Base-by-base conservation (phyloP, 2,888 invertebrate genomes). In the Drosophila nigritarsus region DNA sequence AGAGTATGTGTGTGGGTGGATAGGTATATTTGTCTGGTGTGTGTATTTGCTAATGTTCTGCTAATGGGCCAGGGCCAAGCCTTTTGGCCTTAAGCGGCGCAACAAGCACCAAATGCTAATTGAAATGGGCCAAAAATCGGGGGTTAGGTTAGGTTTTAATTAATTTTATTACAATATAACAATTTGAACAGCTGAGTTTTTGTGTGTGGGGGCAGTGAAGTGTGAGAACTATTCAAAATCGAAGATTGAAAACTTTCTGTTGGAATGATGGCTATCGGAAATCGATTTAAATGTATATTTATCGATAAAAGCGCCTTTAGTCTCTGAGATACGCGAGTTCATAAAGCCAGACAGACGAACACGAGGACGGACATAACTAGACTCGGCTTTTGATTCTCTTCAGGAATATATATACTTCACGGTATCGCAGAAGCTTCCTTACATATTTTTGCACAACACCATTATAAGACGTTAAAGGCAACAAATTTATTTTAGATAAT, bases 51-150 rank as follows among this genome's bases (percentile, higher is more conserved):
- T 61, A 73, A 73, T 73, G 59, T 63, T 59, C 49, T 38, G 61
- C 42, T 73, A 58, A 74, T 68, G 51, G 51, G 64, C 40, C 61
- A 51, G 53, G 62, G 63, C 32, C 54, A 65, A 59, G 42, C 4
- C 18, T 65, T 60, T 74, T 63, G 71, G 65, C 65, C 73, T 78
- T 78, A 68, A 36, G 40, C 53, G 34, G 20, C 45, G 59, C 78
- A 64, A 67, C 61, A 63, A 45, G 49, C 60, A 30, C 45, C 24
- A 4, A n/a, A 55, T 34, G 56, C 45, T 45, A 45, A 45, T 45
- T 45, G 45, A 45, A 45, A 45, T 45, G 45, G 45, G 8, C 15
- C 8, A 45, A 24, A 45, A 45, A 45, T 1, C 20, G 15, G 45
- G 8, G 8, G 2, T 45, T 45, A 1, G 15, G 24, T 0, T 24